A percentile compares a stretch with the other conserved stretches of the same genome.
Evolutionary conservation across 64 coral and sea anemone species (phyloP).

Genomic region (Actinia tenebrosa): DNA sequence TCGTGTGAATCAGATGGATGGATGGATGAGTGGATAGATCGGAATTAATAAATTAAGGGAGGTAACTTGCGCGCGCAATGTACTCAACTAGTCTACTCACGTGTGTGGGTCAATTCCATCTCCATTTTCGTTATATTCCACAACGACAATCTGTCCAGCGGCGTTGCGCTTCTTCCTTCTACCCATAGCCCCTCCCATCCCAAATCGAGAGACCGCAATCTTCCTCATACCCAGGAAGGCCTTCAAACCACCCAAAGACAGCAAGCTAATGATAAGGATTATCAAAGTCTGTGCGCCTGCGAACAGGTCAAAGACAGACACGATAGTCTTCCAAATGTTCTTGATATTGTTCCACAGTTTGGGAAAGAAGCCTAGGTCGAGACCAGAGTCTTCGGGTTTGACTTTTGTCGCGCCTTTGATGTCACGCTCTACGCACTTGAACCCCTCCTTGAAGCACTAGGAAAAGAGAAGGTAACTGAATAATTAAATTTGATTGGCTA

Average conservation of each 20-base stretch:
- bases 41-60: too few species aligned
- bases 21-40: too few species aligned
- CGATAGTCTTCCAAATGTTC: constrained; percentile 34
- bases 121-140: constrained; percentile 78
- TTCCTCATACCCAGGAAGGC: constrained; percentile 38
- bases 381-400: constrained; percentile 43
- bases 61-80: too few species aligned
- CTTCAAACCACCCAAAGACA: constrained; percentile 47
- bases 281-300: constrained; percentile 2
- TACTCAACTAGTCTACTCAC: constrained; percentile 46
- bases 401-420: constrained; percentile 37
- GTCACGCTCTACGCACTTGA: constrained; percentile 54
- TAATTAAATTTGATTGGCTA: too few species aligned
- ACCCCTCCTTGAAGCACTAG: constrained; percentile 47
- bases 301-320: constrained; percentile 22
- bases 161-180: constrained; percentile 28
- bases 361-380: constrained; percentile 37
- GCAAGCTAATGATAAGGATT: neutral
- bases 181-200: constrained; percentile 51
- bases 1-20: too few species aligned
- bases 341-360: constrained; percentile 54
- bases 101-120: constrained; percentile 70
- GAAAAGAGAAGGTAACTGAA: neutral
- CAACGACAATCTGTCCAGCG: constrained; percentile 59
- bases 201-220: constrained; percentile 52